A percentile compares a stretch with the other conserved stretches of the same genome.
Evolutionary conservation across 2,888 invertebrate species (phyloP).

Genomic region (Magallana nippona): DNA sequence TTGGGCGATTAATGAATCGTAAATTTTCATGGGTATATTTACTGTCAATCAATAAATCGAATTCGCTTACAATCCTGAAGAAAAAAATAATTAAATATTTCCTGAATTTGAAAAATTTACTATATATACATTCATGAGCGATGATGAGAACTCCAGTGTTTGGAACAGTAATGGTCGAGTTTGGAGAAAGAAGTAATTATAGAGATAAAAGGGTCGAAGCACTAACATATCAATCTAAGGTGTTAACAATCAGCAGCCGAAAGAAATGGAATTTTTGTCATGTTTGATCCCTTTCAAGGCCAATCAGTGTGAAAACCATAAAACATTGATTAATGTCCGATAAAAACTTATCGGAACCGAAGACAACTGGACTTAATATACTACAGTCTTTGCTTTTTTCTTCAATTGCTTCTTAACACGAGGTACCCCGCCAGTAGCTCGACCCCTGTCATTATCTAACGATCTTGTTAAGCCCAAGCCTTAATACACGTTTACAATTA

Average conservation of each 20-base stretch:
- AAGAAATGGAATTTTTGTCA: constrained; percentile 22
- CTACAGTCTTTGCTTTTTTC: neutral
- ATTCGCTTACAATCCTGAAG: too few relatives aligned
- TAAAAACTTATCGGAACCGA: constrained; percentile 26
- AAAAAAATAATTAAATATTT: too few relatives aligned
- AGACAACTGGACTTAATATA: constrained; percentile 23
- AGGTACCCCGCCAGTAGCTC: constrained; percentile 12
- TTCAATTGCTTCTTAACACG: neutral
- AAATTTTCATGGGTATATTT: too few relatives aligned
- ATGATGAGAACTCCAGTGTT: constrained; percentile 1
- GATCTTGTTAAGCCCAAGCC: constrained; percentile 45
- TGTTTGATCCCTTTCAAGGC: constrained; percentile 30
- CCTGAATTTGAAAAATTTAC: too few relatives aligned
- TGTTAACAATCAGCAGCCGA: constrained; percentile 3
- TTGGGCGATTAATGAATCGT: too few relatives aligned
- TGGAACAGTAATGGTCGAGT: constrained; percentile 10
- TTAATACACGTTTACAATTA: constrained; percentile 49
- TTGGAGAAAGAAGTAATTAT: constrained; percentile 26
- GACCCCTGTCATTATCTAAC: constrained; percentile 48
- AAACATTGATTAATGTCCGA: constrained; percentile 29
- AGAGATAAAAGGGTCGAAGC: constrained; percentile 28
- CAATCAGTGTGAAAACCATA: constrained; percentile 30
- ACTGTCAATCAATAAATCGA: too few relatives aligned
- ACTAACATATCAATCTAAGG: constrained; percentile 12
- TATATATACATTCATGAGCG: neutral